phyloP scores from a whole-genome alignment of 1,140 invertebrate genomes.

The Cyrtorhinus lividipennis region DNA sequence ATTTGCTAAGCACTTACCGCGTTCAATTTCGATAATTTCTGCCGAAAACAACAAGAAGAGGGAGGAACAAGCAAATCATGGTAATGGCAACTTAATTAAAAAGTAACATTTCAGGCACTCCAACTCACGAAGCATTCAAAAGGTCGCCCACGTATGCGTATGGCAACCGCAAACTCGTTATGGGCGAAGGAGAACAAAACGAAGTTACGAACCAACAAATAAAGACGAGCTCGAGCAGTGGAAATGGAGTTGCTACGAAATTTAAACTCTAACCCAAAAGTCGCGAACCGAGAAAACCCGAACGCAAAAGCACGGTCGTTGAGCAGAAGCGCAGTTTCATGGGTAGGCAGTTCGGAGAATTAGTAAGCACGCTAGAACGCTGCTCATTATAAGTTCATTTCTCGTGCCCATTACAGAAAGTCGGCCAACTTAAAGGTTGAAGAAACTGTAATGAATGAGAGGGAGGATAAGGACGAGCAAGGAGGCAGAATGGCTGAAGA shows the following conservation, averaged over 20 bases:
- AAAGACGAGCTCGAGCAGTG: neutral
- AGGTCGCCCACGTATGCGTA: no score
- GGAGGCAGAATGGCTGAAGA: neutral
- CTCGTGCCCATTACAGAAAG: neutral
- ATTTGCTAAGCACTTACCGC: no score
- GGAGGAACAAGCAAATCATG: no score
- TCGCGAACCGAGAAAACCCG: neutral
- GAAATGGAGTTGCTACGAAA: neutral
- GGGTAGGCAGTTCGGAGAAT: constrained; percentile 7
- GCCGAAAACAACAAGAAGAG: no score
- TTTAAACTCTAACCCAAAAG: constrained; percentile 4
- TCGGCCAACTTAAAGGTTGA: neutral
- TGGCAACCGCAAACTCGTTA: no score
- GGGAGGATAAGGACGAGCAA: neutral
- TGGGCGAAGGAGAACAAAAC: no score
- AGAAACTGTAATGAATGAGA: neutral
- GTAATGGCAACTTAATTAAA: no score
- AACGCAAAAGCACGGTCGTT: neutral
- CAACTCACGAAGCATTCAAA: no score
- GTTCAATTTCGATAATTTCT: no score
- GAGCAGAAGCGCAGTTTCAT: constrained; percentile 2
- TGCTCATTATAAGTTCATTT: constrained; percentile 6
- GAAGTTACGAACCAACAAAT: no score
- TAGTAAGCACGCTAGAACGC: neutral
- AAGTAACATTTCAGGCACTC: no score